These are phyloP conservation scores for Cottoperca gobio DNA, from an alignment of 2,797 vertebrate species.

Conservation along the genomic window DNA sequence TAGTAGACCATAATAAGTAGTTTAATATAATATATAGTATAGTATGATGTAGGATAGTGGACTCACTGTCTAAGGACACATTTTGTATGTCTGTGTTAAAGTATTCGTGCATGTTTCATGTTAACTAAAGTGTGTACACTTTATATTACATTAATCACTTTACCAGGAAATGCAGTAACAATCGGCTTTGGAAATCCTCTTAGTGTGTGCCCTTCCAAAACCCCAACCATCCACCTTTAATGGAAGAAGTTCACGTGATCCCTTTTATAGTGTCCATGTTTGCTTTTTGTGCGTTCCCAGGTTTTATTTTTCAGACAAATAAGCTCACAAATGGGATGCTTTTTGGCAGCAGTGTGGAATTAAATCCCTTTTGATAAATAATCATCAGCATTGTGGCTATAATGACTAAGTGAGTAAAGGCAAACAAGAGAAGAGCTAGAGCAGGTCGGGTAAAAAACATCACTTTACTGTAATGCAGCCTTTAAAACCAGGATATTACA, in stretches of 20 bases:
- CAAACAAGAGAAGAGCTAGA: too few relatives aligned
- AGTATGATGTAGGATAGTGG: neutral
- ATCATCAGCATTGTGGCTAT: too few relatives aligned
- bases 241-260: constrained; percentile 2
- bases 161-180: constrained; percentile 3
- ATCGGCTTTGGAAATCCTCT: constrained; percentile 3
- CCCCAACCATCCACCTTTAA: neutral
- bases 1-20: neutral
- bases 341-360: neutral
- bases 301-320: constrained; percentile 10
- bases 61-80: neutral
- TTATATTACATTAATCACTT: constrained; percentile 6
- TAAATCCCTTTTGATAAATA: too few relatives aligned
- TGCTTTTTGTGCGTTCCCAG: constrained; percentile 5
- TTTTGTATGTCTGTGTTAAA: neutral
- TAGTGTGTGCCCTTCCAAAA: neutral
- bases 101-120: constrained; percentile 13
- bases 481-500: too few relatives aligned
- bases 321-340: constrained; percentile 1
- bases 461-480: too few relatives aligned
- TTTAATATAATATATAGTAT: neutral
- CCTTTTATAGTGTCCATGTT: neutral
- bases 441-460: too few relatives aligned
- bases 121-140: constrained; percentile 8
- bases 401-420: too few relatives aligned